These are phyloP conservation scores for Andricus grossulariae DNA, from an alignment of 1,140 invertebrate species.

Conservation along the genomic window DNA sequence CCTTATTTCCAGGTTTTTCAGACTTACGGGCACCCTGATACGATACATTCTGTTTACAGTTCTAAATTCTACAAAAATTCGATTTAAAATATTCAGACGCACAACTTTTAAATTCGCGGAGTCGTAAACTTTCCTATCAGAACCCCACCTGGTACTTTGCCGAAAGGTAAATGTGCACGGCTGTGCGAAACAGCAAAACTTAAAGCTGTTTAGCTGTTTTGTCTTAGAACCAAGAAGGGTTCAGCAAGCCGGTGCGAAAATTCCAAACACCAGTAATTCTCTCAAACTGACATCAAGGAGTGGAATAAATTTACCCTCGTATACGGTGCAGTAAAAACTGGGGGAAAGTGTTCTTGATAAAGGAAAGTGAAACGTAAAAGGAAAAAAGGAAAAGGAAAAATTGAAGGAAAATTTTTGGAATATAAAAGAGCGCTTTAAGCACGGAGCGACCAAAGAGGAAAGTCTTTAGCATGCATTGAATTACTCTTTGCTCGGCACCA, in stretches of 20 bases:
- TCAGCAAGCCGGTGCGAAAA: neutral
- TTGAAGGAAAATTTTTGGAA: too few relatives aligned
- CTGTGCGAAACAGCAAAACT: slow-evolving; percentile 19
- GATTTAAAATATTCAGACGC: neutral
- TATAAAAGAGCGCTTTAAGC: too few relatives aligned
- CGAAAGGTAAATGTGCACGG: neutral
- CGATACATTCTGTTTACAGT: too few relatives aligned
- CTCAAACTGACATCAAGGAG: neutral
- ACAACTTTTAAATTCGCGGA: neutral
- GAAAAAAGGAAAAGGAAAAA: too few relatives aligned
- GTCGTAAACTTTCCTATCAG: slow-evolving; percentile 22
- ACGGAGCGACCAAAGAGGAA: neutral
- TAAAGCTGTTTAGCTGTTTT: slow-evolving; percentile 3
- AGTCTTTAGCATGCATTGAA: neutral
- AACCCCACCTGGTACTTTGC: neutral
- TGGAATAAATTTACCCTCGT: neutral
- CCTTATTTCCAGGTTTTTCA: too few relatives aligned
- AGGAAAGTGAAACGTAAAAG: too few relatives aligned
- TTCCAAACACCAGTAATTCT: slow-evolving; percentile 6
- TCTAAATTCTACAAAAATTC: neutral
- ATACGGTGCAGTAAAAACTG: too few relatives aligned
- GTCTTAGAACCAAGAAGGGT: neutral
- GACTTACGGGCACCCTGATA: too few relatives aligned
- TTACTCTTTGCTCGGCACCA: slow-evolving; percentile 5
- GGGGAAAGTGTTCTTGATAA: too few relatives aligned